Conservation (phyloP, 1,140 invertebrate genomes). For the Chironomus tepperi region DNA sequence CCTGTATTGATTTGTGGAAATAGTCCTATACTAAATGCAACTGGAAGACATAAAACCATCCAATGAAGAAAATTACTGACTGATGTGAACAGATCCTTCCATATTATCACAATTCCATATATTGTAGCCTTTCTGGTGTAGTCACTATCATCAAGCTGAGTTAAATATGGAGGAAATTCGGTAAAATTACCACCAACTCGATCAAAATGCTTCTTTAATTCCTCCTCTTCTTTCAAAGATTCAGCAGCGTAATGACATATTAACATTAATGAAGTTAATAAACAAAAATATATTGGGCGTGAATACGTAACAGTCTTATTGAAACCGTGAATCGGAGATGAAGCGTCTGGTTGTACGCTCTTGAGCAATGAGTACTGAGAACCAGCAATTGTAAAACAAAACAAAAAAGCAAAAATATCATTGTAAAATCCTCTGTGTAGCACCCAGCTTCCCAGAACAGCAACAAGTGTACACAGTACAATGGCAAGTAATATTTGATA, state of each 20-base stretch:
- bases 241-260: constrained; percentile 37
- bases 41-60: constrained; percentile 60
- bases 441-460: constrained; percentile 73
- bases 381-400: constrained; percentile 93
- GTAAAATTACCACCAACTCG: background rate
- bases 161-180: background rate
- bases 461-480: constrained; percentile 75
- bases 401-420: constrained; percentile 87
- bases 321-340: constrained; percentile 96
- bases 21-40: constrained; percentile 88
- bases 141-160: background rate
- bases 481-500: constrained; percentile 79
- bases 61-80: constrained; percentile 40
- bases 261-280: constrained; percentile 56
- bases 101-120: constrained; percentile 67
- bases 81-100: constrained; percentile 54
- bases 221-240: background rate
- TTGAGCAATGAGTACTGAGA: constrained; percentile 97
- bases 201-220: background rate
- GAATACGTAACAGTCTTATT: constrained; percentile 92
- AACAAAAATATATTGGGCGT: constrained; percentile 90
- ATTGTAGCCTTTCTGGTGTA: constrained; percentile 46
- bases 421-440: constrained; percentile 79
- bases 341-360: constrained; percentile 97
- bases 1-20: constrained; percentile 97